Evolutionary conservation across 2,113 vertebrate genomes (phyloP).

Genomic region (Callopanchax toddi): DNA sequence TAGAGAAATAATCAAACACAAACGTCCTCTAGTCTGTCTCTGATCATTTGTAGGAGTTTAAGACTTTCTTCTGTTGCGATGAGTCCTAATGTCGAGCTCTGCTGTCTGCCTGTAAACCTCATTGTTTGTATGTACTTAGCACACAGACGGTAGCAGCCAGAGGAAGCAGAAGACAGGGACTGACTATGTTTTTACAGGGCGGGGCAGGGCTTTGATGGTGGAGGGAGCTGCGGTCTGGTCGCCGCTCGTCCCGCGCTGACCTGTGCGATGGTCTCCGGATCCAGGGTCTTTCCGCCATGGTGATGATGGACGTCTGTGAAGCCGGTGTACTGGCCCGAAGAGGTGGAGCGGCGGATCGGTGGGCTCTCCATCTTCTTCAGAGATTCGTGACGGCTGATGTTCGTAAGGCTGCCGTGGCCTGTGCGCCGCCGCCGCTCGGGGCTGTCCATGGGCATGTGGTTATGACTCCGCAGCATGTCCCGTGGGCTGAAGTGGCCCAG

Average conservation of each 20-base stretch:
- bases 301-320: constrained; percentile 81
- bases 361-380: constrained; percentile 96
- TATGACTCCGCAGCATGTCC: constrained; percentile 87
- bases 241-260: constrained; percentile 83
- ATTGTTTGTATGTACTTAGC: constrained; percentile 55
- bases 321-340: constrained; percentile 92
- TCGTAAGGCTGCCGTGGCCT: constrained; percentile 90
- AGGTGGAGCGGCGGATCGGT: constrained; percentile 94
- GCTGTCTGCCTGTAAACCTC: constrained; percentile 67
- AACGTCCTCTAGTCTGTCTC: background rate
- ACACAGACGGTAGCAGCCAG: constrained; percentile 67
- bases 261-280: constrained; percentile 98
- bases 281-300: constrained; percentile 85
- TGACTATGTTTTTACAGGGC: constrained; percentile 80
- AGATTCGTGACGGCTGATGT: constrained; percentile 94
- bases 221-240: constrained; percentile 72
- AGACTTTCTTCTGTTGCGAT: background rate
- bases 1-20: background rate
- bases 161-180: constrained; percentile 77
- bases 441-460: constrained; percentile 85
- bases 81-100: constrained; percentile 30
- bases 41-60: no score
- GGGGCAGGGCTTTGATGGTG: constrained; percentile 77
- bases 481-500: constrained; percentile 88
- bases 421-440: constrained; percentile 88